phyloP scores from a whole-genome alignment of 1,140 invertebrate species.

The Papilio helenus region DNA sequence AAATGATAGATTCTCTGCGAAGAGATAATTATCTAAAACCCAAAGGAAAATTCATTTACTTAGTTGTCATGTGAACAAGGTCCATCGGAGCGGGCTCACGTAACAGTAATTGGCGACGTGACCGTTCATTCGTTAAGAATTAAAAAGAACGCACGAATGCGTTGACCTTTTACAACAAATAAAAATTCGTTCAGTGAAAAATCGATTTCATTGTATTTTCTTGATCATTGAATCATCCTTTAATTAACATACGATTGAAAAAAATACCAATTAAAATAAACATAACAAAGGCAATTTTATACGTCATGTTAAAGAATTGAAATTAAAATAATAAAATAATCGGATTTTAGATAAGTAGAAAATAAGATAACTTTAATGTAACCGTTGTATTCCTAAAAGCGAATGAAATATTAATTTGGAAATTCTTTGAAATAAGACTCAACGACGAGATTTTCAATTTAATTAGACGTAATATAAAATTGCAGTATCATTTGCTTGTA shows the following conservation, averaged over 20 bases:
- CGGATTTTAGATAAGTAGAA: too few relatives aligned
- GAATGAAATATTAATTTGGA: too few relatives aligned
- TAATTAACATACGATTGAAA: background rate
- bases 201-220: background rate
- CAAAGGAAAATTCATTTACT: background rate
- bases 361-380: too few relatives aligned
- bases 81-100: background rate
- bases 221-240: background rate
- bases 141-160: slow-evolving; percentile 9
- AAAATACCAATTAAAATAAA: background rate
- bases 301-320: too few relatives aligned
- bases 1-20: background rate
- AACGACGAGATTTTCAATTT: background rate
- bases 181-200: background rate
- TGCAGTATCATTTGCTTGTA: background rate
- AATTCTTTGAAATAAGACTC: background rate
- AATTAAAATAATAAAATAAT: too few relatives aligned
- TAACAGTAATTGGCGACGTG: background rate
- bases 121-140: slow-evolving; percentile 2
- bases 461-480: background rate
- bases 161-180: background rate
- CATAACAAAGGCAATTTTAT: too few relatives aligned
- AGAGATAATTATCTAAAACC: background rate
- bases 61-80: background rate
- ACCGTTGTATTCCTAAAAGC: too few relatives aligned